A percentile compares a stretch with the other conserved stretches of the same genome.
Conservation (phyloP, 2,113 vertebrate genomes). For the Dipodomys stephensi region DNA sequence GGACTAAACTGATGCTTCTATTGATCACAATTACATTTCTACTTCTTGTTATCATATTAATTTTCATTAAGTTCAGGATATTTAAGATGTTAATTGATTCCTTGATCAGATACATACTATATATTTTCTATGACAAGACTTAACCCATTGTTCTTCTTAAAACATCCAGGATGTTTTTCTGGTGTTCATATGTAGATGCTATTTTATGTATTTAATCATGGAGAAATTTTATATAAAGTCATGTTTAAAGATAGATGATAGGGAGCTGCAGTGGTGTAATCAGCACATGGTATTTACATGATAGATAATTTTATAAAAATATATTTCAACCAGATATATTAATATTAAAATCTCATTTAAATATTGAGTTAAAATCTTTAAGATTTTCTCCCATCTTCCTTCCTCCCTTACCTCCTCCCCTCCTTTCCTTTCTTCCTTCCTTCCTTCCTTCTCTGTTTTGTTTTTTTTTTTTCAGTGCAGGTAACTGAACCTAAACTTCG, state of each 20-base stretch:
- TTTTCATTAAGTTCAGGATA: constrained; percentile 91
- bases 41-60: constrained; percentile 85
- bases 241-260: constrained; percentile 70
- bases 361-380: neutral
- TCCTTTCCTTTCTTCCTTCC: too few species aligned
- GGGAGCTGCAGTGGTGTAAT: neutral
- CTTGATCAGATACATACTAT: constrained; percentile 85
- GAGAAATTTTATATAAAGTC: constrained; percentile 76
- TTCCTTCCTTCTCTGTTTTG: too few species aligned
- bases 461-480: neutral
- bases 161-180: constrained; percentile 62
- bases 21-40: constrained; percentile 81
- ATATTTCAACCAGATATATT: constrained; percentile 67
- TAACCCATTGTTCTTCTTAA: constrained; percentile 88
- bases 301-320: constrained; percentile 71
- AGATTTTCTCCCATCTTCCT: too few species aligned
- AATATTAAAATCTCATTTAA: constrained; percentile 48
- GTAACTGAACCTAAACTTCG: neutral
- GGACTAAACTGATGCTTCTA: constrained; percentile 81
- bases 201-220: constrained; percentile 79
- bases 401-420: too few species aligned
- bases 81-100: constrained; percentile 87
- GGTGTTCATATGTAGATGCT: constrained; percentile 81
- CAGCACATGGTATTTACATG: too few species aligned
- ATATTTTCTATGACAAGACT: constrained; percentile 89